Base-by-base conservation (phyloP, 2,888 invertebrate species). In the Dicycla oo region DNA sequence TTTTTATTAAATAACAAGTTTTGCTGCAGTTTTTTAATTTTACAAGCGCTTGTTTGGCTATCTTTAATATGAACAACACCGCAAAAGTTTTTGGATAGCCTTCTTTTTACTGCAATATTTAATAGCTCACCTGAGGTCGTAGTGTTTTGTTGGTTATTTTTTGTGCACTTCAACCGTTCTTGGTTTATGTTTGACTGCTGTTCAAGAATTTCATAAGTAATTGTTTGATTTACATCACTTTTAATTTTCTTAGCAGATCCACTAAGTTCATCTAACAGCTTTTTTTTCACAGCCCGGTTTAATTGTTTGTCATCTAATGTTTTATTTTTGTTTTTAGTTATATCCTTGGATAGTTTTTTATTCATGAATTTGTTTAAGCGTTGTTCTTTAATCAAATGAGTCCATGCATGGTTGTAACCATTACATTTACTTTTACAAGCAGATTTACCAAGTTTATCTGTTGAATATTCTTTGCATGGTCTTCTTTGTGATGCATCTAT, bases 11-110 rank as follows among this genome's bases (percentile, higher is more conserved):
- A 23, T 23, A 45, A 10, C 30, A 66, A 23, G 30, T 66, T 45
- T 45, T 30, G 11, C 45, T 38, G 23, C 13, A 15, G 23, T 23
- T 66, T 66, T 23, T 45, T 65, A 47, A 66, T 65, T 23, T 15
- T 47, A 20, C 2, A 10, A 23, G 20, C 15, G 15, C 3, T 15
- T 65, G 10, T 13, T 64, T 45, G 65, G 3, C 34, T 58, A 38
- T 23, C 23, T 38, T 38, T 38, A 1, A 15, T 23, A 23, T 38
- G 15, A 15, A 8, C 4, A n/a, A 4, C n/a, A 4, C 13, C 8
- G 13, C 15, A 23, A 8, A 58, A 15, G 15, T 23, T 15, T 58
- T 57, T 57, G 18, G 57, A 20, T 18, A 13, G 11, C 11, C 4
- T 58, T 18, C 23, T 38, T 63, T 57, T 38, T 13, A 57, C 18